Base-by-base conservation (phyloP, 2,888 invertebrate genomes). In the Pachliopta kotzebuea region DNA sequence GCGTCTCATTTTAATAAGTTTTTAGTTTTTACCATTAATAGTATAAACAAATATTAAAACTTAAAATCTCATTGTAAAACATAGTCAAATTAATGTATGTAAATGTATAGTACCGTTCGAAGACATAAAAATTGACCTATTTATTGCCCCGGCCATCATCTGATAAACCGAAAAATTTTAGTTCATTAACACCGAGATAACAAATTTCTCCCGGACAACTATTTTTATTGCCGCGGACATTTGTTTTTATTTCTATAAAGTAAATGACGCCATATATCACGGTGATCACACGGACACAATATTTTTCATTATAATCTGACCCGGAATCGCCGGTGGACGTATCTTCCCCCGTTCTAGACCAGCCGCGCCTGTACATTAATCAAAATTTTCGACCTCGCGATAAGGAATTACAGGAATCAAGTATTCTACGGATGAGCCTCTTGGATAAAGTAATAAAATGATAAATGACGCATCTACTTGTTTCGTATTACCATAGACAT, bases 401-500 rank as follows among this genome's bases (percentile, higher is more conserved):
- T 81, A 84, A 78, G 75, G 74, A 72, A 72, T 76, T 73, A 77
- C 76, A 71, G 76, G 78, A 79, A 82, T 80, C 78, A 77, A 77
- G 74, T 71, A 75, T 77, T 76, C 77, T 76, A 74, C 76, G 11
- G 65, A 56, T 62, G 79, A 79, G 78, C 76, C 78, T 74, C 72
- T 76, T 70, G 74, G 75, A 77, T 72, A 74, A 71, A 72, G 73
- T 78, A 78, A 81, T 81, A 81, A 85, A 81, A 89, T 88, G 88
- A 90, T 88, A 83, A 85, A 89, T 85, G 77, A 79, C 77, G 73
- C 81, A 84, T 85, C 80, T 79, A 70, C 72, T 75, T 81, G 81
- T 83, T 78, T 74, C 76, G 83, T 81, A 90, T 90, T 90, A 88
- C 75, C 88, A 90, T 90, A 90, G 70, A 91, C 91, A 91, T 85